These are phyloP conservation scores for Bombus turneri DNA, from an alignment of 1,140 invertebrate genomes.

Conservation along the genomic window DNA sequence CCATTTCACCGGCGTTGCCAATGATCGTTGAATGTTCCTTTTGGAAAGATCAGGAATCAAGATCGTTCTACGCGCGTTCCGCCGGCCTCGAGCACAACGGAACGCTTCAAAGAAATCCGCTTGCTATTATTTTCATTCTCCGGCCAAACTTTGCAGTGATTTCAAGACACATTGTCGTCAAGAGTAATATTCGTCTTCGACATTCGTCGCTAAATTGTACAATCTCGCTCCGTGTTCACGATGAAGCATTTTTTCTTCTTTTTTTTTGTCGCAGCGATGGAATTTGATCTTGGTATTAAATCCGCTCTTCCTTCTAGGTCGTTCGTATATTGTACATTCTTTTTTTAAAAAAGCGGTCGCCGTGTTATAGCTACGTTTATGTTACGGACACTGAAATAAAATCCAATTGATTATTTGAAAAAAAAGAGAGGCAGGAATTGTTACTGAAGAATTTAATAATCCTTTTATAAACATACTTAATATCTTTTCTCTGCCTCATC, in stretches of 20 bases:
- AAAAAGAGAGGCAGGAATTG: not conserved
- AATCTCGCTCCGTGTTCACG: not conserved
- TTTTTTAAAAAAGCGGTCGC: not conserved
- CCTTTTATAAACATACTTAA: conserved; percentile 20
- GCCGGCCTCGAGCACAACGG: not conserved
- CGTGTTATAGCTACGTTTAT: not conserved
- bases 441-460: conserved; percentile 30
- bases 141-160: not conserved
- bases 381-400: conserved; percentile 14
- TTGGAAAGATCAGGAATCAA: conserved; percentile 62
- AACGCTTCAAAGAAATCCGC: conserved; percentile 53
- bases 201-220: not conserved
- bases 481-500: not conserved
- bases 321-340: not conserved
- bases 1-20: conserved; percentile 3
- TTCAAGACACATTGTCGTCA: not conserved
- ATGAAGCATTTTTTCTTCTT: not conserved
- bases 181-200: not conserved
- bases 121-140: conserved; percentile 57
- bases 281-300: not conserved
- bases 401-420: not conserved
- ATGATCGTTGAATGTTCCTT: conserved; percentile 33
- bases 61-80: conserved; percentile 56
- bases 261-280: no score
- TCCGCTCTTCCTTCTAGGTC: not conserved